A percentile compares a stretch with the other conserved stretches of the same genome.
Conservation (phyloP, 2,888 invertebrate genomes). For the Abrostola triplasia region DNA sequence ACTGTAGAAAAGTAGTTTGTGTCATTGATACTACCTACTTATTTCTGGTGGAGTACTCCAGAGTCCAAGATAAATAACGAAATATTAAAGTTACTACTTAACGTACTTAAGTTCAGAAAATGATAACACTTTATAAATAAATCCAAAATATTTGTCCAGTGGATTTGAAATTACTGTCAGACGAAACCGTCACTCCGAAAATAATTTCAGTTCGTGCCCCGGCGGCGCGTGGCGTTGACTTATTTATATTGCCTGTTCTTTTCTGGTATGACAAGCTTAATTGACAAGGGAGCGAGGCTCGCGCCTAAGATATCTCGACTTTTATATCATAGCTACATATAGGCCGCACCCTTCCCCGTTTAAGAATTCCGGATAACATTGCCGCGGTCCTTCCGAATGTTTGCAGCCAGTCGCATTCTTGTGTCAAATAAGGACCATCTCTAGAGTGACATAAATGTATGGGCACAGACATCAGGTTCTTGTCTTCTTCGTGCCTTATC, state of each 20-base stretch:
- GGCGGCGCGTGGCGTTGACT: slow-evolving; percentile 29
- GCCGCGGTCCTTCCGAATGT: neutral
- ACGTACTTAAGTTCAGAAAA: too few relatives aligned
- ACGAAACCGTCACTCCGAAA: slow-evolving; percentile 12
- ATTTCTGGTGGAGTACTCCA: too few relatives aligned
- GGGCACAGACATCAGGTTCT: slow-evolving; percentile 1
- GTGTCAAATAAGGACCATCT: slow-evolving; percentile 16
- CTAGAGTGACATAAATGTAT: slow-evolving; percentile 10
- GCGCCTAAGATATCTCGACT: slow-evolving; percentile 28
- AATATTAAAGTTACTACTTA: too few relatives aligned
- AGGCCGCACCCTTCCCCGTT: neutral
- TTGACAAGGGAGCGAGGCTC: slow-evolving; percentile 50
- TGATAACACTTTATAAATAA: neutral
- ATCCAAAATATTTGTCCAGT: slow-evolving; percentile 16
- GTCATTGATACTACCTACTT: too few relatives aligned
- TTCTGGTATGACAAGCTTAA: slow-evolving; percentile 53
- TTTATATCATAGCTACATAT: slow-evolving; percentile 9
- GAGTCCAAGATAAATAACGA: too few relatives aligned
- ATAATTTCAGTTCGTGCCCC: slow-evolving; percentile 29
- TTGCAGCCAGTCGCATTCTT: slow-evolving; percentile 1
- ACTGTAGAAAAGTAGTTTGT: too few relatives aligned
- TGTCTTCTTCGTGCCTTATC: slow-evolving; percentile 11
- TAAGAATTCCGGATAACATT: slow-evolving; percentile 4
- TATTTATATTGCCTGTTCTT: slow-evolving; percentile 46
- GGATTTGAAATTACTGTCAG: slow-evolving; percentile 5